Conservation (phyloP, 2,888 invertebrate genomes). For the Lathronympha strigana region DNA sequence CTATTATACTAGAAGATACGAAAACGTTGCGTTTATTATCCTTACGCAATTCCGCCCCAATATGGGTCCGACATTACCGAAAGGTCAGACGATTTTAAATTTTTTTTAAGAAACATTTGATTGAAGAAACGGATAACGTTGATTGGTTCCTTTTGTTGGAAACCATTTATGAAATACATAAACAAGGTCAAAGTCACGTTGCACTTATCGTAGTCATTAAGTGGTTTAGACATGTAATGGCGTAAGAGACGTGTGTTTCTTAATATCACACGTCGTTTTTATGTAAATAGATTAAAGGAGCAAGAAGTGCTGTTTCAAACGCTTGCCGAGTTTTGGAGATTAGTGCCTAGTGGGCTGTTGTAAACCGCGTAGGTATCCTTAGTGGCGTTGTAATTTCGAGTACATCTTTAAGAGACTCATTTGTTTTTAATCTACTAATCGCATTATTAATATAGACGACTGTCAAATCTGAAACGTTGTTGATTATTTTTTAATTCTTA, state of each 20-base stretch:
- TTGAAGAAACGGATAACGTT: conserved; percentile 48
- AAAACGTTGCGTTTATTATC: conserved; percentile 46
- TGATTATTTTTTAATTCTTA: no score
- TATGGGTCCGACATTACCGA: conserved; percentile 46
- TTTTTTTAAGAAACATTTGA: conserved; percentile 45
- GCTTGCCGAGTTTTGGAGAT: neutral
- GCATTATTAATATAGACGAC: no score
- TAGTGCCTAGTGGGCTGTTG: neutral
- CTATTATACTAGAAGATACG: conserved; percentile 44
- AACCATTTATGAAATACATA: conserved; percentile 39
- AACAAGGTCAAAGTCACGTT: conserved; percentile 42
- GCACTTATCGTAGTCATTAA: conserved; percentile 42
- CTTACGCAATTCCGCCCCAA: conserved; percentile 44
- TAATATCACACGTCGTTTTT: conserved; percentile 9
- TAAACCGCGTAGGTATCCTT: no score
- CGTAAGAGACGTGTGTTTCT: neutral
- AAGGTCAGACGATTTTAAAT: conserved; percentile 52
- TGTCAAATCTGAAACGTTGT: no score
- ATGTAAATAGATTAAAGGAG: conserved; percentile 36
- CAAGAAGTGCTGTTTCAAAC: neutral
- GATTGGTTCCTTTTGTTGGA: conserved; percentile 52
- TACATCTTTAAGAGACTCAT: no score
- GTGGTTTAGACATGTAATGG: neutral
- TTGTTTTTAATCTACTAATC: no score
- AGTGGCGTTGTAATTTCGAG: no score